These are phyloP conservation scores for Tanypteryx hageni DNA, from an alignment of 2,888 invertebrate genomes.

Conservation along the genomic window DNA sequence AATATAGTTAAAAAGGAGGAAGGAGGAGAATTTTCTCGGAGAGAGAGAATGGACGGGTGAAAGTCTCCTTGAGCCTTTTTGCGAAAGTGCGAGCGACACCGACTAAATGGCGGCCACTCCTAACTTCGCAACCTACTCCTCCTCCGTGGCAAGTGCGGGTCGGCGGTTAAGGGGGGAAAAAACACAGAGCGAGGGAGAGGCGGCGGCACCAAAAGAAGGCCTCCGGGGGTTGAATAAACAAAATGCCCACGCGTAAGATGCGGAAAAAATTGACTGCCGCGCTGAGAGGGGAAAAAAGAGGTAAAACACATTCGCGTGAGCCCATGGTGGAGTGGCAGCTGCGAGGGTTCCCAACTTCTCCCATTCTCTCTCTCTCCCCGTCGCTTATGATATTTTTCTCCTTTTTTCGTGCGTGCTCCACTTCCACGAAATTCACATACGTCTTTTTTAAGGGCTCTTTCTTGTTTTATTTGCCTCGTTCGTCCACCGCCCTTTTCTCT, in stretches of 20 bases:
- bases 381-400: not conserved
- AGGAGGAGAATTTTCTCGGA: not conserved
- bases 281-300: not conserved
- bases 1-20: not conserved
- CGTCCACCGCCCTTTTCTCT: not conserved
- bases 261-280: not conserved
- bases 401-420: not conserved
- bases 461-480: not conserved
- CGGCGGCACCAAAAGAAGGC: not conserved
- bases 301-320: not conserved
- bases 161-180: not conserved
- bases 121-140: not conserved
- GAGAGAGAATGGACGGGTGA: not conserved
- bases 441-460: not conserved
- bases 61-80: not conserved
- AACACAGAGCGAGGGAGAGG: not conserved
- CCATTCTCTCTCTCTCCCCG: not conserved
- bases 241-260: conserved; percentile 3
- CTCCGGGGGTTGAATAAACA: not conserved
- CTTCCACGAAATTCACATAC: not conserved
- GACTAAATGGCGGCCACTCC: not conserved
- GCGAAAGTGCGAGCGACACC: not conserved
- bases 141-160: not conserved
- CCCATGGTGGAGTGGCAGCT: not conserved
- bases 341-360: not conserved